phyloP scores from a whole-genome alignment of 2,113 vertebrate genomes.

The Erythrolamprus reginae region DNA sequence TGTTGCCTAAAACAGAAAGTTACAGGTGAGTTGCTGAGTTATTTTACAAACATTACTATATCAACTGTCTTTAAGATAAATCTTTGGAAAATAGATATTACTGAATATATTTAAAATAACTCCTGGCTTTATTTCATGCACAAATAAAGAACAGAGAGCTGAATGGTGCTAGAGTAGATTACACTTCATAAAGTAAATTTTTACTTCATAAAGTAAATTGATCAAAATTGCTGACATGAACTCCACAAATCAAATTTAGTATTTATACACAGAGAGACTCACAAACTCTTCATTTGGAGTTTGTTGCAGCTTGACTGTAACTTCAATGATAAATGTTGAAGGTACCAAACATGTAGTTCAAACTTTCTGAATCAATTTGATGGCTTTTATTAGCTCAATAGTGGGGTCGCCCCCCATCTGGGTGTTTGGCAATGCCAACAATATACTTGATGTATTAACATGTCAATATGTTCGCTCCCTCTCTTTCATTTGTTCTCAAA shows the following conservation, averaged over 20 bases:
- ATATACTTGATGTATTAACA: not conserved
- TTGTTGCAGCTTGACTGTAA: not conserved
- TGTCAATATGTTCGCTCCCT: not conserved
- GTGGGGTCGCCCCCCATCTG: not conserved
- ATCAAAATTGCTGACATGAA: not conserved
- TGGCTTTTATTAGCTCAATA: not conserved
- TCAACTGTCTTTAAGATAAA: not conserved
- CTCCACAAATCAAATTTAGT: not conserved
- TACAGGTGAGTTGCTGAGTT: not conserved
- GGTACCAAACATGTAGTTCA: not conserved
- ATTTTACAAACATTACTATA: not conserved
- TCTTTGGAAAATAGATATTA: not conserved
- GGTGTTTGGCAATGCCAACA: not conserved
- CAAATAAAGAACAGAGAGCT: not conserved
- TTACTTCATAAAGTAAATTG: no score
- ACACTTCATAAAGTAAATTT: not conserved
- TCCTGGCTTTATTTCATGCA: not conserved
- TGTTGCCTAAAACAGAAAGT: conserved; percentile 79
- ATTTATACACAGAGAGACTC: not conserved
- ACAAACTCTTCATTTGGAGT: not conserved
- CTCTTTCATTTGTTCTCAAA: not conserved
- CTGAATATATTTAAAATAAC: not conserved
- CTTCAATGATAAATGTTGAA: not conserved
- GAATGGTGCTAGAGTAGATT: not conserved
- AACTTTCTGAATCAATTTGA: not conserved